phyloP scores from a whole-genome alignment of 2,797 vertebrate genomes.

The Typhlichthys subterraneus region DNA sequence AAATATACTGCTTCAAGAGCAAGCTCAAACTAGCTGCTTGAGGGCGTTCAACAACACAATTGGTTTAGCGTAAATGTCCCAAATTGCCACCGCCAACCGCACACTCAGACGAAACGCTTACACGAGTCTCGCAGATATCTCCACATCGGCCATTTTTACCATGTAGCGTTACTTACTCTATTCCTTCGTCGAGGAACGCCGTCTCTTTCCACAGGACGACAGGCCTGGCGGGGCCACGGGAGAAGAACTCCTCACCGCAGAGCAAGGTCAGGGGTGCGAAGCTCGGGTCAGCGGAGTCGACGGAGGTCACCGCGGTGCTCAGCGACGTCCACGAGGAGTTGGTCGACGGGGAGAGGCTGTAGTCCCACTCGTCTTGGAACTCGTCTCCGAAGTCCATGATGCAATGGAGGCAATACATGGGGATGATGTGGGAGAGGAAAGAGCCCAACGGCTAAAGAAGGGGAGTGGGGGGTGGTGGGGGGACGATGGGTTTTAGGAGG shows the following conservation, averaged over 20 bases:
- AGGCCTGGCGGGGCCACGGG: background rate
- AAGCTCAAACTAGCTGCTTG: too few species aligned
- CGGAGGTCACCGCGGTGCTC: conserved; percentile 66
- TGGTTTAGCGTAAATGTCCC: too few species aligned
- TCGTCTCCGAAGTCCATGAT: conserved; percentile 38
- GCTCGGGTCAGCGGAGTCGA: conserved; percentile 48
- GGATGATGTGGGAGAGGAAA: background rate
- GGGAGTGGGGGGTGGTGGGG: background rate
- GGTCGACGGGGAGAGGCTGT: conserved; percentile 47
- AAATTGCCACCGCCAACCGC: too few species aligned
- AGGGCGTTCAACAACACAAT: too few species aligned
- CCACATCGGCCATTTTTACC: background rate
- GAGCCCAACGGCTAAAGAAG: conserved; percentile 5
- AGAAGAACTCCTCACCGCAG: background rate
- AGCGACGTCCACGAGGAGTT: conserved; percentile 59
- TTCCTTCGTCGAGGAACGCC: conserved; percentile 60
- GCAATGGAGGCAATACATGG: conserved; percentile 6
- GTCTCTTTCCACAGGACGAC: conserved; percentile 61
- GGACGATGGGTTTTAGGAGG: background rate
- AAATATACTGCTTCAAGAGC: too few species aligned
- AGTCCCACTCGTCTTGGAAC: conserved; percentile 26
- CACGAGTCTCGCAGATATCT: too few species aligned
- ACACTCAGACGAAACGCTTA: too few species aligned
- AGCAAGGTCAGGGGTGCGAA: conserved; percentile 33
- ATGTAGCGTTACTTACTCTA: conserved; percentile 55